Evolutionary conservation across 2,888 invertebrate genomes (phyloP), one percentile per base, ranked within the genome.

Genomic region (Agrotis exclamationis): DNA sequence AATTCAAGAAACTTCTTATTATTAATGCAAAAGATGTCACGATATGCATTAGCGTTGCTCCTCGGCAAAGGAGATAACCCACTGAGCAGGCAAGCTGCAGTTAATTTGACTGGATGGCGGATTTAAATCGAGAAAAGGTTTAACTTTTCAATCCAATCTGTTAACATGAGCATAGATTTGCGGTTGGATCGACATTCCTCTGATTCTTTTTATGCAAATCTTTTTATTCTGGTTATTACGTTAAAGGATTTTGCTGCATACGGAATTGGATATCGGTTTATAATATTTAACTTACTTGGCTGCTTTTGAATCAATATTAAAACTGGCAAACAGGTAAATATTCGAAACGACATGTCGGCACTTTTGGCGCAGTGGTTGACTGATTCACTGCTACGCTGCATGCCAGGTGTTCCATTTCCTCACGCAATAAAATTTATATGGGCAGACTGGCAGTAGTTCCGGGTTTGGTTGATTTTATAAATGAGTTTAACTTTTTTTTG

Each of bases 11-110:
- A 70, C 14, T 51, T 28, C 50, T 57, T 57, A 47, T 53, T 70
- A 77, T 39, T 60, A 62, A 78, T 62, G 73, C 78, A 60, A 45
- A 50, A 39, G 33, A 62, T 78, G 58, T 74, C 63, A 24, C 58
- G 47, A 47, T 48, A 44, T 63, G 58, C 63, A 75, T 75, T 63
- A 74, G 64, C 48, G 53, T 74, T 60, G 48, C 64, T 48, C 51
- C 20, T 24, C 33, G 48, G 58, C 53, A 48, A 58, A 39, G 63
- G 53, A 79, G 48, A 79, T 53, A 63, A 45, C 74, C 13, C 44
- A 20, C 50, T 33, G 56, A 24, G 13, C 22, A 48, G 20, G 22
- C 18, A 0, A 3, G n/a, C 58, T 63, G 47, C 48, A 79, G 28
- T 47, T 53, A 79, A 73, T 79, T 44, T 58, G 22, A 16, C 28